These are phyloP conservation scores for Noctilio leporinus DNA, from an alignment of 2,113 vertebrate species.

Conservation along the genomic window DNA sequence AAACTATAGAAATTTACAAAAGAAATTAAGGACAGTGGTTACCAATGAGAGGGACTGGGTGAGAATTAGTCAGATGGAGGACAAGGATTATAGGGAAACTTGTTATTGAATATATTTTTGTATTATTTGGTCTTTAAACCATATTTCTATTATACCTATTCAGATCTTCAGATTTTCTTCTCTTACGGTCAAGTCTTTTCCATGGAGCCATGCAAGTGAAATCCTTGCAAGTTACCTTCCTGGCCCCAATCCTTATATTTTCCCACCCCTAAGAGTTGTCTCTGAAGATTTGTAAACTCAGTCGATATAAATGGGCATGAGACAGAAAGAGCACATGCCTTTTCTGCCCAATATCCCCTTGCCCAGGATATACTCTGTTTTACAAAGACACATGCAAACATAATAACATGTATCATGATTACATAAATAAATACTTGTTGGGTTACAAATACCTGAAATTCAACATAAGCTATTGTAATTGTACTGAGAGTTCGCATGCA, in stretches of 20 bases:
- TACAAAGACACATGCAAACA: not conserved
- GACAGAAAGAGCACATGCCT: not conserved
- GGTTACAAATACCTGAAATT: not conserved
- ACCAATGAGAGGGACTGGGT: not conserved
- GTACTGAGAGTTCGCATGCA: not conserved
- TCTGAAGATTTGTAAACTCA: not conserved
- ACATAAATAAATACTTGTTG: not conserved
- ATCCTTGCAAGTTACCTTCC: not conserved
- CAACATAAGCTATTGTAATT: not conserved
- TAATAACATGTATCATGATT: not conserved
- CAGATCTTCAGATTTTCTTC: not conserved
- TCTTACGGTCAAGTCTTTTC: not conserved
- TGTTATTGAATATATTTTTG: not conserved
- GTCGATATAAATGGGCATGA: not conserved
- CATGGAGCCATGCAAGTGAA: not conserved
- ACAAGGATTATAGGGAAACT: not conserved
- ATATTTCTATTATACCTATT: not conserved
- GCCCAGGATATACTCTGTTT: not conserved
- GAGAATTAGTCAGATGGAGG: not conserved
- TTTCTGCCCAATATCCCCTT: not conserved
- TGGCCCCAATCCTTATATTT: not conserved
- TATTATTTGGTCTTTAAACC: not conserved
- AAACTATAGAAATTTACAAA: not conserved
- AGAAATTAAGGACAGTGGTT: not conserved
- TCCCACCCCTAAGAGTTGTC: not conserved